These are phyloP conservation scores for Zeuzera pyrina DNA, from an alignment of 2,888 invertebrate genomes.

Conservation along the genomic window DNA sequence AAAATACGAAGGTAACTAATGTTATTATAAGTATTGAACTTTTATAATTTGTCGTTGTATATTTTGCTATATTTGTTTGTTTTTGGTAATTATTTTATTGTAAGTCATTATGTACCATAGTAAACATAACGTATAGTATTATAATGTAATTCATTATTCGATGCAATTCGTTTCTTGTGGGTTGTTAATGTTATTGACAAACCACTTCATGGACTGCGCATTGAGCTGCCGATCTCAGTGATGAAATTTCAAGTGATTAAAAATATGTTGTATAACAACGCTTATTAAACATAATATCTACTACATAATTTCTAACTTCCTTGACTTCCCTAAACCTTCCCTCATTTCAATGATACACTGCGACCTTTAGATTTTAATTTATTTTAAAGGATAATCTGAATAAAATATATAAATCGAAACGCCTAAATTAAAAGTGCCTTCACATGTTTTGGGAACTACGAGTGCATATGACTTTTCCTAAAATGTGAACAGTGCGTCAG, in stretches of 20 bases:
- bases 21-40: conserved; percentile 62
- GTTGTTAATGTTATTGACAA: conserved; percentile 15
- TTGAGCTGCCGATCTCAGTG: conserved; percentile 1
- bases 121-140: not conserved
- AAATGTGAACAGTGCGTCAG: conserved; percentile 12
- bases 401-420: not conserved
- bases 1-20: conserved; percentile 69
- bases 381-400: not conserved
- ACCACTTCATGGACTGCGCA: conserved; percentile 19
- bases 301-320: not conserved
- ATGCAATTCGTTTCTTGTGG: not conserved
- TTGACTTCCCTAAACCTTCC: too few relatives aligned
- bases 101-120: not conserved
- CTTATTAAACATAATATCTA: not conserved
- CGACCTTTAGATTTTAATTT: not conserved
- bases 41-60: conserved; percentile 44
- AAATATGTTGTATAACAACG: not conserved
- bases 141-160: too few relatives aligned
- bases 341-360: too few relatives aligned
- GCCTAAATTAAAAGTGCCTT: conserved; percentile 46
- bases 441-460: conserved; percentile 36
- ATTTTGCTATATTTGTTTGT: conserved; percentile 29
- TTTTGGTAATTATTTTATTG: conserved; percentile 9
- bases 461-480: conserved; percentile 25
- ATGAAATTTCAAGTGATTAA: too few relatives aligned